phyloP scores from a whole-genome alignment of 2,113 vertebrate species.

The Toxotes chatareus region DNA sequence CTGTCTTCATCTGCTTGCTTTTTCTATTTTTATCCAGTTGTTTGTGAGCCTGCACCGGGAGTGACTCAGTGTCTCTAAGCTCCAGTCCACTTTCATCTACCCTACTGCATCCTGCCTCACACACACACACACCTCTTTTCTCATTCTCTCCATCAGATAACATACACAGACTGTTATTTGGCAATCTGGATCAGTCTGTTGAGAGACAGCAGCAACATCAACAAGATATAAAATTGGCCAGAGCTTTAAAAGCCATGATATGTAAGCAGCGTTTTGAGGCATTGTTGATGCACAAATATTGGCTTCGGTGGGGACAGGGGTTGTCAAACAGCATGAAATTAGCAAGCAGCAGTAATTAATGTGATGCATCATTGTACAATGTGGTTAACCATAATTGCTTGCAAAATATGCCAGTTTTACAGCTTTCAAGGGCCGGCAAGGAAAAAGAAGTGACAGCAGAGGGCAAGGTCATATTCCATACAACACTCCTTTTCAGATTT shows the following conservation, averaged over 20 bases:
- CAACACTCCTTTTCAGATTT: not conserved
- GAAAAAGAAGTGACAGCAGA: not conserved
- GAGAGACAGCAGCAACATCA: slow-evolving; percentile 11
- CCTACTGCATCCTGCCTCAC: slow-evolving; percentile 9
- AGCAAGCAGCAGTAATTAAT: slow-evolving; percentile 30
- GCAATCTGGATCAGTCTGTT: slow-evolving; percentile 35
- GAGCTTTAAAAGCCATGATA: slow-evolving; percentile 16
- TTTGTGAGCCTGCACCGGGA: slow-evolving; percentile 62
- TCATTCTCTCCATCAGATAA: slow-evolving; percentile 38
- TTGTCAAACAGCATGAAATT: slow-evolving; percentile 48
- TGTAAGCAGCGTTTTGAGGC: not conserved
- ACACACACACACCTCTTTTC: slow-evolving; percentile 5
- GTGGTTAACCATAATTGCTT: slow-evolving; percentile 28
- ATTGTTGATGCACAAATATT: not conserved
- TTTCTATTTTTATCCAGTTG: slow-evolving; percentile 73
- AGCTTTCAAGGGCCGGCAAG: slow-evolving; percentile 1
- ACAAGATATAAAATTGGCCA: not conserved
- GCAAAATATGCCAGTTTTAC: slow-evolving; percentile 5
- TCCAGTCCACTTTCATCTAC: slow-evolving; percentile 72
- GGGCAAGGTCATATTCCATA: not conserved
- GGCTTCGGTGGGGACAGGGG: not conserved
- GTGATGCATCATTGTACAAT: slow-evolving; percentile 33
- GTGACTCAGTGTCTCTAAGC: slow-evolving; percentile 76
- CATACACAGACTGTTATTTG: slow-evolving; percentile 16
- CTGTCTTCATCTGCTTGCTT: slow-evolving; percentile 51